Evolutionary conservation across 2,797 vertebrate genomes (phyloP).

Genomic region (Pelodytes ibericus): DNA sequence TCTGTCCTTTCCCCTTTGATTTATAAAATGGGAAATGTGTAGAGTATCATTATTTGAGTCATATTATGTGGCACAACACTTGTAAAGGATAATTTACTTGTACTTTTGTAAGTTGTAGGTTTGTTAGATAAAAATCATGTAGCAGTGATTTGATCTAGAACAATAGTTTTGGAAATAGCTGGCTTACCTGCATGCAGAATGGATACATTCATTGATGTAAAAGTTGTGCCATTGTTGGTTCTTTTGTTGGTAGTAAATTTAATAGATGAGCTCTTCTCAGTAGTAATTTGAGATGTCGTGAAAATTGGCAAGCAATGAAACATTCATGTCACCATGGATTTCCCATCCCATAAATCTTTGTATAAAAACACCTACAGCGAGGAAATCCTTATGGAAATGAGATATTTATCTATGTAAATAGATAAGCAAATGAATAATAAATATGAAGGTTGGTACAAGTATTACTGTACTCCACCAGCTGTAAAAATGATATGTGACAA

Average conservation of each 20-base stretch:
- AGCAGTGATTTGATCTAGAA: no score
- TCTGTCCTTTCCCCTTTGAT: no score
- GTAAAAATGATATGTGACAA: neutral
- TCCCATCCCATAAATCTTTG: slow-evolving; percentile 13
- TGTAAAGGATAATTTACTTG: no score
- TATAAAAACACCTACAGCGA: slow-evolving; percentile 14
- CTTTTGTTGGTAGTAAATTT: slow-evolving; percentile 12
- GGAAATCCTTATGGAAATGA: neutral
- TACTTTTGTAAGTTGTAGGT: no score
- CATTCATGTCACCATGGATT: slow-evolving; percentile 6
- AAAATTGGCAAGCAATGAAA: slow-evolving; percentile 29
- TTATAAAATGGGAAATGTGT: no score
- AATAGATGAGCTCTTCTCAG: slow-evolving; percentile 8
- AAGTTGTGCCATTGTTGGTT: slow-evolving; percentile 14
- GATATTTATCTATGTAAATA: neutral
- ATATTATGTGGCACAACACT: no score
- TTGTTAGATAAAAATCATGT: no score
- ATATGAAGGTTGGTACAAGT: neutral
- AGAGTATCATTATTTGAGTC: no score
- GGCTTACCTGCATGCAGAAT: neutral
- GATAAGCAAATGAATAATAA: neutral
- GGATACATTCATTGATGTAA: no score
- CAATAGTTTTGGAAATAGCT: neutral
- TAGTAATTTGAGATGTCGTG: slow-evolving; percentile 19
- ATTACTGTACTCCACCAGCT: slow-evolving; percentile 2